These are phyloP conservation scores for Heliocidaris erythrogramma DNA, from an alignment of 35 echinoderm and acorn worm species.

Conservation along the genomic window DNA sequence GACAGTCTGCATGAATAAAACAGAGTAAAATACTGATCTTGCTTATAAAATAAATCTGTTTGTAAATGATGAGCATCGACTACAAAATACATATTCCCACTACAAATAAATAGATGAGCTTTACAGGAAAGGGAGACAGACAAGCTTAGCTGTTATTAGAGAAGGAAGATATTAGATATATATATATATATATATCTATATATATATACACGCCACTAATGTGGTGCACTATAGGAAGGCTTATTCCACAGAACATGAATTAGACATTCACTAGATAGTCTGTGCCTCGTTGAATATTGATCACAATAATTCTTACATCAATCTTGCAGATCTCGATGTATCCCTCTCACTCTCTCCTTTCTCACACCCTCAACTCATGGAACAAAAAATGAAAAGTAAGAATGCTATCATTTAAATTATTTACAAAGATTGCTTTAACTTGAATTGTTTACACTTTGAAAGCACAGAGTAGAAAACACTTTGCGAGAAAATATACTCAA, in stretches of 20 bases:
- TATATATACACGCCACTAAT: background rate
- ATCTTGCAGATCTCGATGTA: background rate
- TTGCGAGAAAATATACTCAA: constrained; percentile 33
- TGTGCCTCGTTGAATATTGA: background rate
- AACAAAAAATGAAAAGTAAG: background rate
- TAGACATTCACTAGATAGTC: background rate
- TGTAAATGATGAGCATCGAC: background rate
- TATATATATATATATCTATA: background rate
- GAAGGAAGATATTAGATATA: background rate
- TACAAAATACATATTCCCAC: background rate
- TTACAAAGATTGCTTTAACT: constrained; percentile 25
- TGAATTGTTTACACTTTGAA: constrained; percentile 53
- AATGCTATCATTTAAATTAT: background rate
- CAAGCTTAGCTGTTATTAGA: background rate
- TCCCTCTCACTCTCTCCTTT: background rate
- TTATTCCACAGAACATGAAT: too few species aligned
- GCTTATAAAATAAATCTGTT: background rate
- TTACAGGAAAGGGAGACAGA: background rate
- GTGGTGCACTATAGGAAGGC: background rate
- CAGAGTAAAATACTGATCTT: constrained; percentile 11
- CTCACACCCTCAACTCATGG: background rate
- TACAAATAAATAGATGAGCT: constrained; percentile 13
- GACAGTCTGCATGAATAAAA: background rate
- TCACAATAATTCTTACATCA: background rate
- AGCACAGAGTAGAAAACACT: constrained; percentile 46